These are phyloP conservation scores for Piprites chloris DNA, from an alignment of 2,113 vertebrate species.

Conservation along the genomic window DNA sequence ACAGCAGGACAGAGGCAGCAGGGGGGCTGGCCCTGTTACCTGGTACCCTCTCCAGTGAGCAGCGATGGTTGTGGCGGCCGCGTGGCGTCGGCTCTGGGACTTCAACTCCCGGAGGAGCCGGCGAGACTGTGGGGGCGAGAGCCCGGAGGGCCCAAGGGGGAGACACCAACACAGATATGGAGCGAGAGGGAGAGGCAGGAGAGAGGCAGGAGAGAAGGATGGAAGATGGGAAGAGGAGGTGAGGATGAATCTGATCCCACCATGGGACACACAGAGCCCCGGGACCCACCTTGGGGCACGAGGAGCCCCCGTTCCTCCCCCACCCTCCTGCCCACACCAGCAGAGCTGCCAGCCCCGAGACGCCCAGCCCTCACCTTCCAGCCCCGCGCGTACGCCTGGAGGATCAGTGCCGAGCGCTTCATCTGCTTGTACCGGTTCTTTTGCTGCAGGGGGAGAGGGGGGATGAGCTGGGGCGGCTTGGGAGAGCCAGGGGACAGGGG, in stretches of 20 bases:
- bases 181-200: background rate
- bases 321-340: rapidly evolving
- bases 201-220: background rate
- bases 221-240: background rate
- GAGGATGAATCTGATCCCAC: background rate
- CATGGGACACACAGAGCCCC: rapidly evolving
- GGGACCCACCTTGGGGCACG: background rate
- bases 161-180: background rate
- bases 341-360: rapidly evolving
- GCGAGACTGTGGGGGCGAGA: conserved; percentile 32
- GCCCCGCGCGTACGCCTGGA: conserved; percentile 73
- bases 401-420: conserved; percentile 22
- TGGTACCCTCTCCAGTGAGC: conserved; percentile 57
- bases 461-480: rapidly evolving
- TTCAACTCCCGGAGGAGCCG: conserved; percentile 53
- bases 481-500: background rate
- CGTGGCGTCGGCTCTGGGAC: background rate
- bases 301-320: background rate
- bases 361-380: conserved; percentile 73
- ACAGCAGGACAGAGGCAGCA: background rate
- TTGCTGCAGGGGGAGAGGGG: conserved; percentile 55
- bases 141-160: background rate
- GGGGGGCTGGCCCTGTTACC: background rate
- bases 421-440: conserved; percentile 66
- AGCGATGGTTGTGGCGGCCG: conserved; percentile 43